Conservation (phyloP, 2,888 invertebrate genomes). For the Beris chalybata region DNA sequence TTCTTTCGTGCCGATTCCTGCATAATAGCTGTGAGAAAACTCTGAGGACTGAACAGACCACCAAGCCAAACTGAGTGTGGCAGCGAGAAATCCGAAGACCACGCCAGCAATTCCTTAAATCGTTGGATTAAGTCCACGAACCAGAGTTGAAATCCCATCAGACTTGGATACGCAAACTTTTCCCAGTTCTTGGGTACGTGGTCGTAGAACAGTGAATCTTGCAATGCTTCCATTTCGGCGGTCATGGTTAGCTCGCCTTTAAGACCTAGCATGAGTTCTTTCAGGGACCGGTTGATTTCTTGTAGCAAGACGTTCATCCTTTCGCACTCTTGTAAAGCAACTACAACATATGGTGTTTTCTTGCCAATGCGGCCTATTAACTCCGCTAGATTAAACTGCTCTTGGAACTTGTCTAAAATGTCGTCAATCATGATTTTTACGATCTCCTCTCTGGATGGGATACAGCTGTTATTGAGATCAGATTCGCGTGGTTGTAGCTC, state of each 20-base stretch:
- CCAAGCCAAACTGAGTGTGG: slow-evolving; percentile 92
- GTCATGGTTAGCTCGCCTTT: slow-evolving; percentile 95
- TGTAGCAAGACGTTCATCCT: slow-evolving; percentile 87
- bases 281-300: slow-evolving; percentile 80
- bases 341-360: slow-evolving; percentile 88
- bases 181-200: slow-evolving; percentile 83
- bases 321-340: slow-evolving; percentile 92
- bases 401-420: slow-evolving; percentile 85
- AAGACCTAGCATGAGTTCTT: slow-evolving; percentile 84
- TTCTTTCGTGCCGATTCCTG: slow-evolving; percentile 95
- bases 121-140: slow-evolving; percentile 82
- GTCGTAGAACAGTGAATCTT: slow-evolving; percentile 85
- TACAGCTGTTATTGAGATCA: slow-evolving; percentile 54
- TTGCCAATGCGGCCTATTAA: slow-evolving; percentile 87
- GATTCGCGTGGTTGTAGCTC: slow-evolving; percentile 90
- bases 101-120: slow-evolving; percentile 79
- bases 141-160: slow-evolving; percentile 82
- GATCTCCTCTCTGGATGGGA: slow-evolving; percentile 80
- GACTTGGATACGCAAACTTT: slow-evolving; percentile 85
- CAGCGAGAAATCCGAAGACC: slow-evolving; percentile 80
- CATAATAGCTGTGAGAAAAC: slow-evolving; percentile 96
- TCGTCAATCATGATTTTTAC: slow-evolving; percentile 78
- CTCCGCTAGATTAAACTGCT: slow-evolving; percentile 84
- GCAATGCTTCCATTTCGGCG: slow-evolving; percentile 88
- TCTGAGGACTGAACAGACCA: slow-evolving; percentile 96